Evolutionary conservation across 2,113 vertebrate species (phyloP), one percentile per base, ranked within the genome.

Genomic region (Callipepla squamata): DNA sequence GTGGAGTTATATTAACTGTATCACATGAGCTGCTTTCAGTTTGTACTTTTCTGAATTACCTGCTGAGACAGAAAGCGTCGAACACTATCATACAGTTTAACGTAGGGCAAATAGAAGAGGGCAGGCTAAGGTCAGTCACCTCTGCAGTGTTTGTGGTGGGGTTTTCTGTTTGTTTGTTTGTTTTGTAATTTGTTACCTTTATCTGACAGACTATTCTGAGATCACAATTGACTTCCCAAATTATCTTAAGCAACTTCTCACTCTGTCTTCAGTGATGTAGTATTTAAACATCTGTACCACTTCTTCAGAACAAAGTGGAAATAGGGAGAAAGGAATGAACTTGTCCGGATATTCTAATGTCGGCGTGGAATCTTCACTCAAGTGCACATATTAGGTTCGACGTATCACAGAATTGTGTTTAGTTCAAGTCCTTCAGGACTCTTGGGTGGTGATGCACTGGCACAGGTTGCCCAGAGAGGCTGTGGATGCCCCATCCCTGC

Each of bases 1-100:
- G 73, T 97, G 94, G 93, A 68, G 90, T 97, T 95, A 48, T 70
- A 82, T 67, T 68, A 82, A 57, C 62, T 66, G 95, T 83, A 61
- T 85, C 74, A 66, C 53, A 40, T n/a, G 78, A 44, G 5, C 50
- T 69, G 40, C 76, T 94, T 74, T 22, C n/a, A 51, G 11, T 26
- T 38, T 34, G 28, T 16, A 25, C 55, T 77, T 68, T 48, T 25
- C 70, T 66, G 62, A 73, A 38, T 55, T 89, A 7, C 50, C 26
- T 6, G 69, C 28, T 69, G 51, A 58, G 26, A 34, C 57, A 79
- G 45, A 66, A 90, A 34, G 55, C 68, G 2, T 7, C 42, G 58
- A 84, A 38, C 13, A 42, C 32, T 38, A 40, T 73, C 30, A 11
- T 65, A 34, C 4, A 36, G 16, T 66, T 87, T 51, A 66, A 40